Evolutionary conservation across 2,797 vertebrate species (phyloP).

Genomic region (Heteromormyrus szaboi): DNA sequence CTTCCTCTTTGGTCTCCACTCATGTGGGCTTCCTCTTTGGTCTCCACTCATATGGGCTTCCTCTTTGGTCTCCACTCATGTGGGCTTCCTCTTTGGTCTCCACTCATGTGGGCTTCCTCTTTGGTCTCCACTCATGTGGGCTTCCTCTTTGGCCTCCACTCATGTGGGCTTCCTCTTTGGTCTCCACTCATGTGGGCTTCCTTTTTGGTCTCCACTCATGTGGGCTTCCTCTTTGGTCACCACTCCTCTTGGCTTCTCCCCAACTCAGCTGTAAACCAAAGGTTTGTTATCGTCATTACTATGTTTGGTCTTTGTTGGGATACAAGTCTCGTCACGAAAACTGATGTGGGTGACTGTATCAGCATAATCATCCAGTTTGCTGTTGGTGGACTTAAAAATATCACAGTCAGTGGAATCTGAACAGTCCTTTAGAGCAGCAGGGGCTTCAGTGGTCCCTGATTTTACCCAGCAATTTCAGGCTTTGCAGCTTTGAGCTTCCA

Average conservation of each 20-base stretch:
- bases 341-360: not conserved
- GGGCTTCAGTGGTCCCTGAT: too few relatives aligned
- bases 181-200: not conserved
- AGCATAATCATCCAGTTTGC: not conserved
- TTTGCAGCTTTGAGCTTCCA: too few relatives aligned
- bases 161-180: not conserved
- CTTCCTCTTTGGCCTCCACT: too few relatives aligned
- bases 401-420: too few relatives aligned
- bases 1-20: not conserved
- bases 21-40: not conserved
- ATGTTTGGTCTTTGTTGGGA: not conserved
- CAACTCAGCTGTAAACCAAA: not conserved
- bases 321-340: not conserved
- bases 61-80: too few relatives aligned
- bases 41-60: not conserved
- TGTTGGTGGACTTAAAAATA: not conserved
- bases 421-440: too few relatives aligned
- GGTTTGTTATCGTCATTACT: not conserved
- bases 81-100: too few relatives aligned
- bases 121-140: too few relatives aligned
- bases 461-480: too few relatives aligned
- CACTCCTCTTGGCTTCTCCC: not conserved
- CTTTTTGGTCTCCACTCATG: not conserved
- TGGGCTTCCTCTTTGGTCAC: not conserved
- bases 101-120: too few relatives aligned